These are phyloP conservation scores for Sprattus sprattus DNA, from an alignment of 2,113 vertebrate genomes.

Conservation along the genomic window DNA sequence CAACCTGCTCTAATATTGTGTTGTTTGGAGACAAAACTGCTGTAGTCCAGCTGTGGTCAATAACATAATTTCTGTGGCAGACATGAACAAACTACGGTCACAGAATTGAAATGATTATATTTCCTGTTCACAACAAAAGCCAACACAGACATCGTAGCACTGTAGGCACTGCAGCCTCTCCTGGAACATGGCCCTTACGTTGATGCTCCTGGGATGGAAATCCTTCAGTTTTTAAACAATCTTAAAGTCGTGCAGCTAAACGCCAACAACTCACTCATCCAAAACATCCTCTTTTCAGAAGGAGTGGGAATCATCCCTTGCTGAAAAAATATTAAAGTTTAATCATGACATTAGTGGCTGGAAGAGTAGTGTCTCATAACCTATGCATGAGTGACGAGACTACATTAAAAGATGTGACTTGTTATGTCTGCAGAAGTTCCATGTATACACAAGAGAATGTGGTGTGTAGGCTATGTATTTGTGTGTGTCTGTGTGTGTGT, in stretches of 20 bases:
- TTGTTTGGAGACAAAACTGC: neutral
- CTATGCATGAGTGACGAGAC: neutral
- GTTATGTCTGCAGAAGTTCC: neutral
- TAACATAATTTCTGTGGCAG: neutral
- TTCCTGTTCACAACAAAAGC: neutral
- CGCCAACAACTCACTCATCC: neutral
- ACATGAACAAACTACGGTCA: neutral
- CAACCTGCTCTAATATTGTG: neutral
- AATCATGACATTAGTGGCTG: neutral
- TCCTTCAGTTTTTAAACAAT: no score
- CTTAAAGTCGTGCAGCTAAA: no score
- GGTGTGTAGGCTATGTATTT: neutral
- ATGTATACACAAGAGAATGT: neutral
- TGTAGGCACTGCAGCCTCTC: neutral
- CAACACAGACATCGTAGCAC: neutral
- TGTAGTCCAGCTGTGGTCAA: neutral
- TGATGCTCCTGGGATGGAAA: no score
- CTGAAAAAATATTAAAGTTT: constrained; percentile 10
- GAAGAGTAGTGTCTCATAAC: neutral
- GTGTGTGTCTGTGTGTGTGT: neutral
- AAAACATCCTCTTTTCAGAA: neutral
- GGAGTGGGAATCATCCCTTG: neutral
- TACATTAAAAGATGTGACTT: neutral
- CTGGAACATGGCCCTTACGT: neutral
- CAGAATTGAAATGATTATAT: neutral